Base-by-base conservation (phyloP, 2,888 invertebrate genomes). In the Caenorhabditis zanzibari region DNA sequence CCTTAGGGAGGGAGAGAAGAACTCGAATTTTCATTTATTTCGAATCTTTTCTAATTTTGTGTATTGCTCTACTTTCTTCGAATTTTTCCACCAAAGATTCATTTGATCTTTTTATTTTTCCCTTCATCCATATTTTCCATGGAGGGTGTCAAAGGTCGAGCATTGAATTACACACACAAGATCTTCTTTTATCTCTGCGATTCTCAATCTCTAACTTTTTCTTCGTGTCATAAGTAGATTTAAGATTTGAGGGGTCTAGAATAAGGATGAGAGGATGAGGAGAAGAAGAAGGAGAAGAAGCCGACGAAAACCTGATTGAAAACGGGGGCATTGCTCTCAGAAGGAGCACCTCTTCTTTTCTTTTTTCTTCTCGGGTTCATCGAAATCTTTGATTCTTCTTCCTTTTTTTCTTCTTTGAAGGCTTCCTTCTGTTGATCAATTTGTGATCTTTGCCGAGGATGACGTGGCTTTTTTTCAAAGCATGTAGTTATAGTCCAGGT, bases 171-270 rank as follows among this genome's bases (percentile, higher is more conserved):
- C 71, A 64, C 54, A 54, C 52, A 74, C 32, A 58, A 75, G 66
- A 58, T 75, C 49, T 56, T 22, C 35, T 44, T 35, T 44, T 58
- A 26, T 77, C 79, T 79, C 52, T 79, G 32, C 22, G 32, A 26
- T 19, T 79, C 64, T 71, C 72, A n/a, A 54, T 54, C 66, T 56
- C 66, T 54, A 47, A 9, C 32, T 32, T 32, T 47, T 41, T n/a
- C n/a, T 69, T 52, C 52, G 28, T 61, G 61, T 77, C 76, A 77
- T 77, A 77, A 77, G 76, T 77, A 77, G 76, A 77, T 77, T 77
- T 77, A 35, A 49, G 69, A 66, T 66, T 66, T 66, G 52, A 66
- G 64, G 44, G 47, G 64, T 47, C 63, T 63, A 63, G 22, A 24
- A 59, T 41, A 41, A 38, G 24, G 61, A 63, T 44, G 26, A 63